Base-by-base conservation (phyloP, 2,888 invertebrate genomes). In the Plagiodera versicolora region DNA sequence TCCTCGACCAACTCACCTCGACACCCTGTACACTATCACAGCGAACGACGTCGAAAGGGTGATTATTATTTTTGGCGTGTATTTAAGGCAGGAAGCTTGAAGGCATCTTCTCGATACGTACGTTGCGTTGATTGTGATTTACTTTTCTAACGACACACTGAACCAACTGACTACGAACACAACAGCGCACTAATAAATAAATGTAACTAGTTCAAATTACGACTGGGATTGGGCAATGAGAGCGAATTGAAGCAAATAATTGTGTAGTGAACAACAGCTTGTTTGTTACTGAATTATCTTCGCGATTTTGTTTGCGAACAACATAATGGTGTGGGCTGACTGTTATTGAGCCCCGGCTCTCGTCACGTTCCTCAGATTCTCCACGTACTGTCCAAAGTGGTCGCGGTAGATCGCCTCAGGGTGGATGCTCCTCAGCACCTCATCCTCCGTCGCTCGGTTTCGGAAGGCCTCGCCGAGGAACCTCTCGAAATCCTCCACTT, bases 401-500 rank as follows among this genome's bases (percentile, higher is more conserved):
- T 84, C 81, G 11, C 82, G 79, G 60, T 84, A 79, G 52, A 82
- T 78, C 61, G 80, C 79, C 28, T 83, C 78, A 58, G 81, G 80
- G 51, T 83, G 80, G 68, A 83, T 78, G 44, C 52, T 44, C 74
- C 78, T 71, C 80, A 84, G 77, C 0, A 83, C 80, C 58, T 73
- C 70, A 58, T 45, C 75, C 77, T 70, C 81, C 82, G 56, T 53
- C 35, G 56, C 81, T 56, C 54, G 14, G 53, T 78, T 39, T 83
- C 82, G 77, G 64, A 58, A 57, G 18, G 67, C 28, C 20, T 57
- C 60, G 30, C 72, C 81, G 77, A 86, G 85, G 84, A 86, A 84
- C 85, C 85, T 83, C 81, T 84, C 83, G 82, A 86, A 85, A 81
- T 86, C 74, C 32, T 80, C 80, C 77, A 84, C 83, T 83, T 84